A percentile compares a stretch with the other conserved stretches of the same genome.
phyloP scores from a whole-genome alignment of 2,888 invertebrate genomes.

The Operophtera brumata region DNA sequence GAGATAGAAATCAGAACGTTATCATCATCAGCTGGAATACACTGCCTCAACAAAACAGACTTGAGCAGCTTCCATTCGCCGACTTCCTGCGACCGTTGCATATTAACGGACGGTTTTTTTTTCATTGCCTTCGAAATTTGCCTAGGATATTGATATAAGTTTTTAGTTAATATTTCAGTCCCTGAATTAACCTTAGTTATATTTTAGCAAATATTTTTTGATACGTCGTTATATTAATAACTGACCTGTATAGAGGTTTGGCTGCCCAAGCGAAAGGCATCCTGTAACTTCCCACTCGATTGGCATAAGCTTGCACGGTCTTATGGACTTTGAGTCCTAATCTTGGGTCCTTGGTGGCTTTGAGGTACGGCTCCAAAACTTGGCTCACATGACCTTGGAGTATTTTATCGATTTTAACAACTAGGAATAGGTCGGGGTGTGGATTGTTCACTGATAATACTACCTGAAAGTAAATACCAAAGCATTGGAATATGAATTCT shows the following conservation, averaged over 20 bases:
- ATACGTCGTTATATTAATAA: too few species aligned
- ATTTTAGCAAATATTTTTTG: too few species aligned
- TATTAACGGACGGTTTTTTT: too few species aligned
- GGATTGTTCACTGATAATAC: constrained; percentile 93
- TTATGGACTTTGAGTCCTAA: constrained; percentile 90
- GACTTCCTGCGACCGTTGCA: too few species aligned
- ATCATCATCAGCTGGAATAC: too few species aligned
- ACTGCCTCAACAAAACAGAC: too few species aligned
- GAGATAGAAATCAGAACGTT: too few species aligned
- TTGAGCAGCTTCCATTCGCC: too few species aligned
- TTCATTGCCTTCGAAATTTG: too few species aligned
- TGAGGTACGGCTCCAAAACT: constrained; percentile 92
- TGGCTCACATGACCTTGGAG: constrained; percentile 93
- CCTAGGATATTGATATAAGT: too few species aligned
- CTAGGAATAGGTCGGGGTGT: constrained; percentile 94
- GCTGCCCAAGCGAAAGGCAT: constrained; percentile 99
- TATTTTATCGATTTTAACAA: constrained; percentile 96
- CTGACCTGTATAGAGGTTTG: constrained; percentile 86
- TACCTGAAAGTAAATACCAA: constrained; percentile 80
- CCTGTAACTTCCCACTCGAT: constrained; percentile 92
- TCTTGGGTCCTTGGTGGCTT: constrained; percentile 89
- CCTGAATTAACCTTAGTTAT: too few species aligned
- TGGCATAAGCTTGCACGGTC: constrained; percentile 88
- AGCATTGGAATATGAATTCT: not conserved
- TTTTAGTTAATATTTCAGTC: too few species aligned